Evolutionary conservation across 2,888 invertebrate species (phyloP).

Genomic region (Dinocampus coccinellae): DNA sequence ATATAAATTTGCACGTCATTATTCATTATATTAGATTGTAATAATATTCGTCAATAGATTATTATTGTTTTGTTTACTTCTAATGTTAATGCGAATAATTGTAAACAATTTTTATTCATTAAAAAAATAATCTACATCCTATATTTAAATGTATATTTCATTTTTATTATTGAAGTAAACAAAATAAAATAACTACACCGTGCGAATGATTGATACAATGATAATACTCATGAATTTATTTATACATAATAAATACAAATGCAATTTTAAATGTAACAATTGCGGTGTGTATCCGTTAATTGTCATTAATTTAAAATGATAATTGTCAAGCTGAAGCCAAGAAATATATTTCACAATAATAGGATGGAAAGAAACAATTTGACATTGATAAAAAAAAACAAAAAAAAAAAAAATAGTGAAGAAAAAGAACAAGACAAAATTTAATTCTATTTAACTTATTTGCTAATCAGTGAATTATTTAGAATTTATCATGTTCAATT

Average conservation of each 20-base stretch:
- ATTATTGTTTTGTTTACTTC: not conserved
- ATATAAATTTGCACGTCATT: conserved; percentile 5
- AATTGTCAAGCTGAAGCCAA: conserved; percentile 56
- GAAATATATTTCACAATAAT: conserved; percentile 48
- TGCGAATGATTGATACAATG: not conserved
- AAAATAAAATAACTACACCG: conserved; percentile 11
- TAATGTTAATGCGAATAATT: not conserved
- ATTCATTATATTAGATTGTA: conserved; percentile 17
- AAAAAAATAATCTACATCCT: not conserved
- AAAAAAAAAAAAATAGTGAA: too few relatives aligned
- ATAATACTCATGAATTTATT: conserved; percentile 41
- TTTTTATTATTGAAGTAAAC: not conserved
- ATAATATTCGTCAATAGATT: conserved; percentile 16
- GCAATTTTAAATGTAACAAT: conserved; percentile 48
- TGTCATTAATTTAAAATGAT: conserved; percentile 64
- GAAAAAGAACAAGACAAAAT: too few relatives aligned
- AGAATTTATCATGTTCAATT: conserved; percentile 59
- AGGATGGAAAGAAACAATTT: conserved; percentile 38
- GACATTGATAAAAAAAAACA: conserved; percentile 48
- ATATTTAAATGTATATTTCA: not conserved
- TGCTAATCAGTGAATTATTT: conserved; percentile 59
- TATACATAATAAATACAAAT: conserved; percentile 27
- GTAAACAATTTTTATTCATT: not conserved
- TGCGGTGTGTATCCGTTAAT: conserved; percentile 57
- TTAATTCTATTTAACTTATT: too few relatives aligned